A percentile compares a stretch with the other conserved stretches of the same genome.
These are phyloP conservation scores for Altica lythri DNA, from an alignment of 2,888 invertebrate species.

Conservation along the genomic window DNA sequence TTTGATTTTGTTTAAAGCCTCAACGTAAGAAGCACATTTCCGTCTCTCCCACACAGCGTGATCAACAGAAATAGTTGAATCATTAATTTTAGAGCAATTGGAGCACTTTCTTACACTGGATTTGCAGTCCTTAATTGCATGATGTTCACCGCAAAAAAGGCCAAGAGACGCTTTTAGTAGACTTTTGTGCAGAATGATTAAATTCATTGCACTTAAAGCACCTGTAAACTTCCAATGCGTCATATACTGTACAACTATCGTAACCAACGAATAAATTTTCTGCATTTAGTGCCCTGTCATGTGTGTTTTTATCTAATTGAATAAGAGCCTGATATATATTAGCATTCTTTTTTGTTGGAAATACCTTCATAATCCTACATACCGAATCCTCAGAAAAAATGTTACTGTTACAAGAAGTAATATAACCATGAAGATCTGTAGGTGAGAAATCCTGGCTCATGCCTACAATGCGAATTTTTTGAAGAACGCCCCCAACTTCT, in stretches of 20 bases:
- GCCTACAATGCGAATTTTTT: slow-evolving; percentile 4
- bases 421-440: slow-evolving; percentile 2
- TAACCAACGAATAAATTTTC: slow-evolving; percentile 19
- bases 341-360: slow-evolving; percentile 7
- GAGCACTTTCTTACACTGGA: background rate
- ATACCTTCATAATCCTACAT: slow-evolving; percentile 16
- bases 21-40: background rate
- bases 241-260: slow-evolving; percentile 15
- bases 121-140: slow-evolving; percentile 5
- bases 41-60: background rate
- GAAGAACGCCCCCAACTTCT: background rate
- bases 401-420: too few relatives aligned
- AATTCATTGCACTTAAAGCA: slow-evolving; percentile 12
- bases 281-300: slow-evolving; percentile 1
- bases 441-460: slow-evolving; percentile 1
- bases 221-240: slow-evolving; percentile 1
- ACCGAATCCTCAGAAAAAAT: background rate
- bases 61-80: background rate
- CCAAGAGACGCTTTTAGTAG: background rate
- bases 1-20: background rate
- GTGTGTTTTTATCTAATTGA: slow-evolving; percentile 14
- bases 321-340: slow-evolving; percentile 17
- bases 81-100: background rate
- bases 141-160: slow-evolving; percentile 5
- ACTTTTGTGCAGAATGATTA: slow-evolving; percentile 11